phyloP scores from a whole-genome alignment of 2,797 vertebrate species.

The Percopsis omiscomaycus region DNA sequence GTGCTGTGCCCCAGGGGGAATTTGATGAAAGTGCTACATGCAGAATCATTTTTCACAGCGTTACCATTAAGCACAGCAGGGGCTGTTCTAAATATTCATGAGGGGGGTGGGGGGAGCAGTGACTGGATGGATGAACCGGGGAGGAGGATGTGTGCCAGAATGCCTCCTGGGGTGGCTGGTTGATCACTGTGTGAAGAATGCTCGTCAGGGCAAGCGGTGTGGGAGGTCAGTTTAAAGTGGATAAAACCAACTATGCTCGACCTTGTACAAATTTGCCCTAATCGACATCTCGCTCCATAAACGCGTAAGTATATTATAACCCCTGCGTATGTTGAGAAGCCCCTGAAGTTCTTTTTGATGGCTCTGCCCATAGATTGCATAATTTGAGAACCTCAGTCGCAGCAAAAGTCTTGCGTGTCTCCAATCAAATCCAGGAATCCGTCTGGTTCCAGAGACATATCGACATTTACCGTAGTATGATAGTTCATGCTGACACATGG shows the following conservation, averaged over 20 bases:
- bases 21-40: slow-evolving; percentile 57
- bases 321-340: background rate
- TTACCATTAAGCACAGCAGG: slow-evolving; percentile 73
- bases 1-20: slow-evolving; percentile 47
- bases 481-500: background rate
- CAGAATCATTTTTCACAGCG: slow-evolving; percentile 70
- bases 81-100: slow-evolving; percentile 77
- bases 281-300: slow-evolving; percentile 28
- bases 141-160: slow-evolving; percentile 18
- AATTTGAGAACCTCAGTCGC: background rate
- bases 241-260: slow-evolving; percentile 22
- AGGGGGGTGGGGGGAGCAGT: slow-evolving; percentile 37
- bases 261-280: slow-evolving; percentile 22
- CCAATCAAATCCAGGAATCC: no score
- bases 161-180: slow-evolving; percentile 45
- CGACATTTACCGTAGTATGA: background rate
- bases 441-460: background rate
- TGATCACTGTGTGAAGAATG: slow-evolving; percentile 34
- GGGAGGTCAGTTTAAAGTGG: background rate
- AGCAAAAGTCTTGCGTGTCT: background rate
- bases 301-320: no score
- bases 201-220: background rate
- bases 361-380: slow-evolving; percentile 13
- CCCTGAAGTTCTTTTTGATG: slow-evolving; percentile 37
- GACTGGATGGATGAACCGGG: background rate